Percentiles rank a stretch among this genome's conserved stretches.
phyloP scores from a whole-genome alignment of 2,113 vertebrate species.

The Neomonachus schauinslandi region DNA sequence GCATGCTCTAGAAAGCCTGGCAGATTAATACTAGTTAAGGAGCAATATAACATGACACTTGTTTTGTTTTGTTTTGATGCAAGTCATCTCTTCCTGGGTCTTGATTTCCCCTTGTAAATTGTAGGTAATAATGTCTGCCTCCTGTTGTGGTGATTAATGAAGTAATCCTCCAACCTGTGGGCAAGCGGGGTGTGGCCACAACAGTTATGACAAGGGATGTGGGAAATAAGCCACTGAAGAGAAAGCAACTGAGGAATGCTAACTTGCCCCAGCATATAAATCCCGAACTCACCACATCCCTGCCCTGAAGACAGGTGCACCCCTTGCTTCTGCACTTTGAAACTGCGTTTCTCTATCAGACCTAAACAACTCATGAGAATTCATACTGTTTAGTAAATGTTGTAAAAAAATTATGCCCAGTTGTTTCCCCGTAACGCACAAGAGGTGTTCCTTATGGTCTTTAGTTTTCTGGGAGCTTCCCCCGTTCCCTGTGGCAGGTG shows the following conservation, averaged over 20 bases:
- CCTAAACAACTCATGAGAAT: background rate
- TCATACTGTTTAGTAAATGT: background rate
- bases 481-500: rapidly evolving
- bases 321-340: background rate
- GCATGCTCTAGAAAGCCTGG: background rate
- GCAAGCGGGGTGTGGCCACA: background rate
- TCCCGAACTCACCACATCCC: background rate
- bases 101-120: background rate
- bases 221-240: background rate
- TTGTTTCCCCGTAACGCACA: background rate
- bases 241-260: background rate
- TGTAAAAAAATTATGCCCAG: background rate
- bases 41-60: background rate
- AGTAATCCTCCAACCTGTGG: background rate
- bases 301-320: background rate
- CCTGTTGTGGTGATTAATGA: background rate
- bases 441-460: background rate
- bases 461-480: background rate
- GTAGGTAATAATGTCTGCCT: background rate
- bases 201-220: rapidly evolving
- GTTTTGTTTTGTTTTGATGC: background rate
- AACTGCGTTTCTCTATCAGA: background rate
- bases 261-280: too few relatives aligned
- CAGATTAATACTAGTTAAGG: background rate
- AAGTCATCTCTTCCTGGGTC: background rate